Conservation (phyloP, 2,797 vertebrate genomes). For the Dermochelys coriacea region DNA sequence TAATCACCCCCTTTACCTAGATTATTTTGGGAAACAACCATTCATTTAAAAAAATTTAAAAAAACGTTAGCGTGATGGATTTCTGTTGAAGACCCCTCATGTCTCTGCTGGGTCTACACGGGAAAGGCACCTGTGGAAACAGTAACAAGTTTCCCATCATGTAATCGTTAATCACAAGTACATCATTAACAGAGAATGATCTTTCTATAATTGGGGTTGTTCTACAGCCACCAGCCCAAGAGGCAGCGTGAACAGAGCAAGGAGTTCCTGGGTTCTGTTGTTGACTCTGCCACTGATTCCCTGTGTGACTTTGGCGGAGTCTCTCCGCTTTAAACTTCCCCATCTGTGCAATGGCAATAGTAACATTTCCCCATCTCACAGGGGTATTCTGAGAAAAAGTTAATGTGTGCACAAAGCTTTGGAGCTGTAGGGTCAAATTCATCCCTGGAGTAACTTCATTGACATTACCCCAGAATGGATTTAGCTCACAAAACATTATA, state of each 20-base stretch:
- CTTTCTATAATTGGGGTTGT: background rate
- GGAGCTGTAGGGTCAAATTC: background rate
- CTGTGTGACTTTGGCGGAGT: background rate
- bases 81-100: background rate
- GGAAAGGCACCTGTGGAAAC: background rate
- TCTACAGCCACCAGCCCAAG: background rate
- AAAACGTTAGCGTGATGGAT: background rate
- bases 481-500: background rate
- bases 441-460: background rate
- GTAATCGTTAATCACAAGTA: background rate
- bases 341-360: background rate
- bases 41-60: accelerated
- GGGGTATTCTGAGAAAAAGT: background rate
- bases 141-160: background rate
- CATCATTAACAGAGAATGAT: background rate
- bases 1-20: background rate
- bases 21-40: background rate
- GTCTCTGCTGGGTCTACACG: background rate
- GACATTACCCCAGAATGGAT: background rate
- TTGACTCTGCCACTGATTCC: background rate
- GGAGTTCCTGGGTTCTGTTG: background rate
- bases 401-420: background rate
- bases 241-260: background rate
- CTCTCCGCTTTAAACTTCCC: background rate
- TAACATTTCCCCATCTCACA: background rate